phyloP scores from a whole-genome alignment of 2,888 invertebrate species.

The Eupithecia pulchellata region DNA sequence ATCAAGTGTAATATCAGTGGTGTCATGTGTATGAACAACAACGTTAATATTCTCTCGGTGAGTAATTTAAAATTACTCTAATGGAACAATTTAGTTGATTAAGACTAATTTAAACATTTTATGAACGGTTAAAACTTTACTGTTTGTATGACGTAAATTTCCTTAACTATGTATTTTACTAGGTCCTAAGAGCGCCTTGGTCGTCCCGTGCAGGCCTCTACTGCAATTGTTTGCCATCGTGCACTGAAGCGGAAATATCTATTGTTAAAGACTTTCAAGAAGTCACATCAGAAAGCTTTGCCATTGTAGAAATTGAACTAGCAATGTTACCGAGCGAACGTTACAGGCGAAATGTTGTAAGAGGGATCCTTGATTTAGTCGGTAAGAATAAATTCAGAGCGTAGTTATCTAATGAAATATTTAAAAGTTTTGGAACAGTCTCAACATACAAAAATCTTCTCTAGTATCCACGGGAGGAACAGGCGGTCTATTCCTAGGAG shows the following conservation, averaged over 20 bases:
- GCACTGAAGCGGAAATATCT: constrained; percentile 89
- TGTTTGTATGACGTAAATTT: constrained; percentile 1
- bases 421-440: no score
- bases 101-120: not conserved
- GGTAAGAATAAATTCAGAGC: constrained; percentile 74
- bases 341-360: constrained; percentile 90
- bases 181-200: constrained; percentile 79
- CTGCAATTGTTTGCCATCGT: constrained; percentile 90
- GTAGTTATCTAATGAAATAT: not conserved
- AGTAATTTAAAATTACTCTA: constrained; percentile 44
- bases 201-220: constrained; percentile 86
- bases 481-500: constrained; percentile 87
- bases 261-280: constrained; percentile 85
- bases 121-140: not conserved
- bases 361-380: constrained; percentile 89
- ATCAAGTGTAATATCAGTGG: constrained; percentile 88
- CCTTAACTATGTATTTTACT: not conserved
- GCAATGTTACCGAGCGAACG: constrained; percentile 88
- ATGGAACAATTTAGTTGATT: not conserved
- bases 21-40: constrained; percentile 87
- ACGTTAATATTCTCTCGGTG: constrained; percentile 87
- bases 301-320: constrained; percentile 86
- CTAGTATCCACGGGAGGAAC: constrained; percentile 88
- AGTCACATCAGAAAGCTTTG: constrained; percentile 58
- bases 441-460: no score